Evolutionary conservation across 2,113 vertebrate genomes (phyloP).

Genomic region (Thalassoma bifasciatum): DNA sequence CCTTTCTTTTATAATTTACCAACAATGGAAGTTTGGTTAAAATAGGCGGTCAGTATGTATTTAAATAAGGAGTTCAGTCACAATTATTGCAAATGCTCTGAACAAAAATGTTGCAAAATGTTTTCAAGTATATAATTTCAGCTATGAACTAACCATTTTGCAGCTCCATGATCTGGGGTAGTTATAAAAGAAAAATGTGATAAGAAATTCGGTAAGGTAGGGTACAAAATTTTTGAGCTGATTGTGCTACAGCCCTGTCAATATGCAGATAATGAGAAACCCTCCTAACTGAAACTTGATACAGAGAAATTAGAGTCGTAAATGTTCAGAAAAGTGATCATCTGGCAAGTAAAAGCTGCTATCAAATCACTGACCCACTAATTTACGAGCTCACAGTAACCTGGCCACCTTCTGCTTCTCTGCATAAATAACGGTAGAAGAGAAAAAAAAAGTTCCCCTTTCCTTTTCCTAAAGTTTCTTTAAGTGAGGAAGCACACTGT

Average conservation of each 20-base stretch:
- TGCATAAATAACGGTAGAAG: constrained; percentile 51
- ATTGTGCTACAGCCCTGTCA: constrained; percentile 63
- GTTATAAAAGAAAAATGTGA: constrained; percentile 20
- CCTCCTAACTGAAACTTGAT: constrained; percentile 33
- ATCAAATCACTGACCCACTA: constrained; percentile 64
- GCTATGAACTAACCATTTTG: constrained; percentile 7
- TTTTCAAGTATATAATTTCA: constrained; percentile 21
- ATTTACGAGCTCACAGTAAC: constrained; percentile 58
- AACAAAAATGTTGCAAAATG: constrained; percentile 36
- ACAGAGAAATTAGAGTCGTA: constrained; percentile 55
- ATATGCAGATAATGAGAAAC: constrained; percentile 69
- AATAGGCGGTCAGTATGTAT: constrained; percentile 45
- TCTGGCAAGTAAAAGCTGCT: constrained; percentile 66
- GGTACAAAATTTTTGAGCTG: constrained; percentile 5
- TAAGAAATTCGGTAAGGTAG: no score
- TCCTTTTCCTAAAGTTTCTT: constrained; percentile 73
- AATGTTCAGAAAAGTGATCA: constrained; percentile 67
- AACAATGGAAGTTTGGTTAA: constrained; percentile 45
- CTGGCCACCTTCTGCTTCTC: constrained; percentile 35
- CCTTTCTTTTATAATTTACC: constrained; percentile 52
- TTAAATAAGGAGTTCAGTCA: constrained; percentile 37
- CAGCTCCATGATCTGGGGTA: constrained; percentile 27
- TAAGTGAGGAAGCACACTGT: constrained; percentile 53
- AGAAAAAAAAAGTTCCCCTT: constrained; percentile 64
- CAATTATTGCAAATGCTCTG: constrained; percentile 42